Evolutionary conservation across 2,888 invertebrate species (phyloP), one percentile per base, ranked within the genome.

Genomic region (Ochropleura plecta): DNA sequence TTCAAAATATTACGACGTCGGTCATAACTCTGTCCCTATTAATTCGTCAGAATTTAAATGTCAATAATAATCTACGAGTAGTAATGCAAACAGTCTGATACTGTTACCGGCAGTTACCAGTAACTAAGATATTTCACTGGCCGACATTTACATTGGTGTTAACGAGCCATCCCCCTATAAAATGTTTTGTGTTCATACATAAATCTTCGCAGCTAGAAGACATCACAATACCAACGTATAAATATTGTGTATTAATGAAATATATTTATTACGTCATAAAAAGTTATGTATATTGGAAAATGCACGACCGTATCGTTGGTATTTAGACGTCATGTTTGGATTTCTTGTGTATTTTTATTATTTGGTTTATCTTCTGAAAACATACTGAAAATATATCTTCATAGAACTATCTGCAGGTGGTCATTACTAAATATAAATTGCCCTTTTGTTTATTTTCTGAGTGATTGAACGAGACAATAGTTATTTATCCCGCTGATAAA

Each of bases 61-160:
- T 94, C 94, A 94, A 95, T 92, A 88, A 88, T 83, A 49, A 42
- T 59, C 16, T 64, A 83, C 72, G 84, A 86, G 83, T 90, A 68
- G 89, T 91, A 90, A 92, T 92, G 92, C 85, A 94, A 93, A 95
- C 92, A 94, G 44, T 80, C 81, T 76, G 86, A 85, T 85, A 87
- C 83, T 82, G 87, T 89, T 59, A 60, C 68, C 8, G 42, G 16
- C 73, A 66, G 79, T 81, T 78, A 83, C 88, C 76, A 66, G 80
- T 81, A 84, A 79, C 88, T 85, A 87, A 92, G 90, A 94, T 94
- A 95, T 95, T 93, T 95, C 92, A 95, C 91, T 87, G 83, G 83
- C 80, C 82, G 93, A 94, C 95, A 87, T 95, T 95, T 93, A 96
- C 96, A 94, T 89, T 90, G 91, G 96, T 95, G 96, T 96, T 96